Percentiles rank a stretch among this genome's conserved stretches.
These are phyloP conservation scores for Germaria angustata DNA, from an alignment of 2,888 invertebrate genomes.

Conservation along the genomic window DNA sequence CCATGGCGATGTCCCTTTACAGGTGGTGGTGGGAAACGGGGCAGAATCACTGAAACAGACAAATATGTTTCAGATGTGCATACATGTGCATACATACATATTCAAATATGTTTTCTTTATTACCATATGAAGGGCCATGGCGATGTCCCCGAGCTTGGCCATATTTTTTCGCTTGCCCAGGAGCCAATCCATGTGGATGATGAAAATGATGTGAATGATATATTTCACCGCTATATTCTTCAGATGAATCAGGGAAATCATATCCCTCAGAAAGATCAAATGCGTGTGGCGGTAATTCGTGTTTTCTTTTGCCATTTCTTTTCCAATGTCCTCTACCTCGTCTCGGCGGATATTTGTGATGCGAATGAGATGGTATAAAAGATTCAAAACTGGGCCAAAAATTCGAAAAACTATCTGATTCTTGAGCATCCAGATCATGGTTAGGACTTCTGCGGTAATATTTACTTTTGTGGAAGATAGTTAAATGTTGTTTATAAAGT, in stretches of 20 bases:
- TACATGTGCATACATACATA: neutral
- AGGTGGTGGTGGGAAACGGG: conserved; percentile 62
- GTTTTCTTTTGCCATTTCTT: conserved; percentile 3
- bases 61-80: neutral
- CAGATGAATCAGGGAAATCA: conserved; percentile 1
- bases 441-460: conserved; percentile 43
- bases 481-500: neutral
- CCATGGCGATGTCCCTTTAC: neutral
- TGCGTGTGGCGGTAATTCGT: neutral
- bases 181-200: conserved; percentile 23
- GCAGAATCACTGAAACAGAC: conserved; percentile 40
- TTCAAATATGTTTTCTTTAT: neutral
- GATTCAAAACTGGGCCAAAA: conserved; percentile 25
- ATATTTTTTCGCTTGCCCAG: conserved; percentile 15
- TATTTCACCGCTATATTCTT: conserved; percentile 25
- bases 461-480: neutral
- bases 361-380: neutral
- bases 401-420: conserved; percentile 38
- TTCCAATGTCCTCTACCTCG: neutral
- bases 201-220: neutral
- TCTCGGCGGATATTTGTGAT: conserved; percentile 24
- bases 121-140: neutral
- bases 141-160: neutral
- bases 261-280: neutral
- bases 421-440: conserved; percentile 38